A percentile compares a stretch with the other conserved stretches of the same genome.
phyloP scores from a whole-genome alignment of 2,113 vertebrate species.

The Carettochelys insculpta region DNA sequence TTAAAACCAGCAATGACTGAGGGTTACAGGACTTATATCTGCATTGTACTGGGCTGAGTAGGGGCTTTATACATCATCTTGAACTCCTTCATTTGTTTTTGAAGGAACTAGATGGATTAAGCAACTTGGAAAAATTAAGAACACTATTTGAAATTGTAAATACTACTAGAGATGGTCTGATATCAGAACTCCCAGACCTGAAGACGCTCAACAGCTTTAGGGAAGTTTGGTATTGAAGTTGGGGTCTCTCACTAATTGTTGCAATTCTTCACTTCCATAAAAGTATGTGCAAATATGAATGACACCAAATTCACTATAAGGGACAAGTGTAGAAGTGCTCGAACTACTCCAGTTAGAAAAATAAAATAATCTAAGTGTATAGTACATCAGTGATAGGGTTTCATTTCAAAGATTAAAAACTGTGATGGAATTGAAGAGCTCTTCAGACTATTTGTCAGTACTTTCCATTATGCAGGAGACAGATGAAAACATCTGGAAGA shows the following conservation, averaged over 20 bases:
- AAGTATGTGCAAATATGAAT: background rate
- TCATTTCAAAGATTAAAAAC: constrained; percentile 11
- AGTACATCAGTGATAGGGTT: background rate
- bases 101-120: background rate
- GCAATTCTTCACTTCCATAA: background rate
- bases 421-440: background rate
- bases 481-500: constrained; percentile 4
- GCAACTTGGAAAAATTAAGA: background rate
- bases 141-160: background rate
- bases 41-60: no score
- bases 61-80: no score
- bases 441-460: background rate
- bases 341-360: background rate
- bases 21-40: no score
- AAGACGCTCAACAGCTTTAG: constrained; percentile 20
- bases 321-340: background rate
- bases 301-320: background rate
- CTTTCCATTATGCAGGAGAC: background rate
- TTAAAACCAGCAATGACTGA: no score
- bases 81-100: constrained; percentile 57
- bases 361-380: background rate
- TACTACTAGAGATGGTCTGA: background rate
- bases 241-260: background rate
- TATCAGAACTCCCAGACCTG: constrained; percentile 17
- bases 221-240: constrained; percentile 41